These are phyloP conservation scores for Drosophila nebulosa DNA, from an alignment of 1,140 invertebrate genomes.

Conservation along the genomic window DNA sequence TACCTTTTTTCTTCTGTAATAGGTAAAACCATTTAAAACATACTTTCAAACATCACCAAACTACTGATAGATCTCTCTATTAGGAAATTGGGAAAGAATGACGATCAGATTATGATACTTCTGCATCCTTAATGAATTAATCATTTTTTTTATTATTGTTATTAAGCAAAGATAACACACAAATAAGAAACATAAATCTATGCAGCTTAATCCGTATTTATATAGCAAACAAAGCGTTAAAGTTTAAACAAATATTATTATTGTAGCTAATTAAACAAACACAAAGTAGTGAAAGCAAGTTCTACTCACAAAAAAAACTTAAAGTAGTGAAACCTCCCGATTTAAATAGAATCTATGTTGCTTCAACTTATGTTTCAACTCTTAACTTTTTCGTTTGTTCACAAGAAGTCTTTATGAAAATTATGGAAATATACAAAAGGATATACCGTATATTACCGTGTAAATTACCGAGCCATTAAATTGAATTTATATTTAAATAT, in stretches of 20 bases:
- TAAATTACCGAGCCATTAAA: constrained; percentile 80
- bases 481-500: constrained; percentile 77
- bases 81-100: background rate
- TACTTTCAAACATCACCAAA: too few species aligned
- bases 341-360: constrained; percentile 33
- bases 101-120: background rate
- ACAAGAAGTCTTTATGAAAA: constrained; percentile 47
- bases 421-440: constrained; percentile 55
- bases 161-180: constrained; percentile 37
- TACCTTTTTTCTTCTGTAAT: too few species aligned
- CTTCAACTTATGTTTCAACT: constrained; percentile 48
- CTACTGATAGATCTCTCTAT: too few species aligned
- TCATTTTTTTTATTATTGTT: constrained; percentile 23
- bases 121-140: background rate
- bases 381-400: constrained; percentile 44
- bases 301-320: constrained; percentile 19
- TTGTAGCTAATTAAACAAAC: constrained; percentile 63
- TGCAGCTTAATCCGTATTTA: constrained; percentile 70
- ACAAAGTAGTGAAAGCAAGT: constrained; percentile 51
- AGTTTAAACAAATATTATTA: constrained; percentile 73
- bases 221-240: constrained; percentile 66
- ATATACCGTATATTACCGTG: constrained; percentile 54
- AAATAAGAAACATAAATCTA: constrained; percentile 29
- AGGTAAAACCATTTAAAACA: too few species aligned
- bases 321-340: constrained; percentile 34